Percentiles rank a stretch among this genome's conserved stretches.
These are phyloP conservation scores for Dipus sagitta DNA, from an alignment of 2,797 vertebrate species.

Conservation along the genomic window DNA sequence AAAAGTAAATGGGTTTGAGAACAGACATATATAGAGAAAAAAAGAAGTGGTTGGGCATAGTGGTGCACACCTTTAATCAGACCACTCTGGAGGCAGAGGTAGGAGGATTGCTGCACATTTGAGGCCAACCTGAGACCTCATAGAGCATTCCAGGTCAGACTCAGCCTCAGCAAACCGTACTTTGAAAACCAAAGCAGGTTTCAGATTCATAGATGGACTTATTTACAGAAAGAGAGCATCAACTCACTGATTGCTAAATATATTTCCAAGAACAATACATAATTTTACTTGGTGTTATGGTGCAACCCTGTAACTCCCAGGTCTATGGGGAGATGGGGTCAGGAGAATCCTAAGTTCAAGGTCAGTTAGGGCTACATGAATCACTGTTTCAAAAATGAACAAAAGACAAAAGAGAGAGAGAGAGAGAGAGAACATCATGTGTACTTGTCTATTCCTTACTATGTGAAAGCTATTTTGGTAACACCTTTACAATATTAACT, in stretches of 20 bases:
- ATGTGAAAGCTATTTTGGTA: background rate
- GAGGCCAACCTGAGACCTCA: too few species aligned
- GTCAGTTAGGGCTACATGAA: background rate
- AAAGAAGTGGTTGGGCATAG: too few species aligned
- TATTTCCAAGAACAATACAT: background rate
- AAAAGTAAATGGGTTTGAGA: background rate
- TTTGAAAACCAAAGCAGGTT: too few species aligned
- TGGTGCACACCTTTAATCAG: too few species aligned
- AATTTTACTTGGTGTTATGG: background rate
- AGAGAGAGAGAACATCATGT: too few species aligned
- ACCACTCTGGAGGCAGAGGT: too few species aligned
- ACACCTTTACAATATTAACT: background rate
- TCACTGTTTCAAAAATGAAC: background rate
- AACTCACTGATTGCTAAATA: background rate
- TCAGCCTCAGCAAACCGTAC: too few species aligned
- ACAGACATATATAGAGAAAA: background rate
- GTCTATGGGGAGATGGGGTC: too few species aligned
- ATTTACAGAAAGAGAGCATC: background rate
- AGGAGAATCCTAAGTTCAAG: background rate
- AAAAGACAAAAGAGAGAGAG: too few species aligned
- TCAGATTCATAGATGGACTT: background rate
- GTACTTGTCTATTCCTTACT: background rate
- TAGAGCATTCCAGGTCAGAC: too few species aligned
- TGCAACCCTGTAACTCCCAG: background rate
- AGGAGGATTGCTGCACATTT: too few species aligned